phyloP scores from a whole-genome alignment of 2,888 invertebrate genomes.

The Temnothorax ravouxi region DNA sequence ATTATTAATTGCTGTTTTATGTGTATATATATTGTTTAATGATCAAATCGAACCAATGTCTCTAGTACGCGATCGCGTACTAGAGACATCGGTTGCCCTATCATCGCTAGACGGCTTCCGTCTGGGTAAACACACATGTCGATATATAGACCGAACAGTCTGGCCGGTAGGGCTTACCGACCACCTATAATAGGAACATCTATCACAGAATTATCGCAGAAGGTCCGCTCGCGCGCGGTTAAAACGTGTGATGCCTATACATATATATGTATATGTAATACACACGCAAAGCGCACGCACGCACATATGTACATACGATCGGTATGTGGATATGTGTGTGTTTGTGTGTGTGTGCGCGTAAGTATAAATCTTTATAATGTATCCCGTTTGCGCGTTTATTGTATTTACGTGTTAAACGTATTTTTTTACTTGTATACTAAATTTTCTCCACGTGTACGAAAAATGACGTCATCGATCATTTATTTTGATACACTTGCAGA shows the following conservation, averaged over 20 bases:
- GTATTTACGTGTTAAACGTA: constrained; percentile 11
- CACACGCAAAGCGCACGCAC: neutral
- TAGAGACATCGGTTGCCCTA: constrained; percentile 75
- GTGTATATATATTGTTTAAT: constrained; percentile 57
- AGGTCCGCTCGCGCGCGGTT: constrained; percentile 64
- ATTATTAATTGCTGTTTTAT: constrained; percentile 55
- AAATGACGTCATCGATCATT: no score
- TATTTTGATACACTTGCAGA: no score
- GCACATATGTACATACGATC: constrained; percentile 14
- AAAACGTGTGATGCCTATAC: constrained; percentile 57
- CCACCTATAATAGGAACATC: constrained; percentile 79
- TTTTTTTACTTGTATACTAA: neutral
- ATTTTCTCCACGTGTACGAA: no score
- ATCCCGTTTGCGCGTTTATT: constrained; percentile 35
- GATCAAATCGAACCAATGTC: constrained; percentile 54
- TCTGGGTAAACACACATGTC: constrained; percentile 85
- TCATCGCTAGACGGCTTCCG: constrained; percentile 83
- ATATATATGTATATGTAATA: neutral
- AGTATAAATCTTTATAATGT: constrained; percentile 39
- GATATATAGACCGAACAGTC: constrained; percentile 65
- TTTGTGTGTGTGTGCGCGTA: no score
- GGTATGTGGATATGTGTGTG: neutral
- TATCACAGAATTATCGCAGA: constrained; percentile 84
- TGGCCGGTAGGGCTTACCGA: constrained; percentile 73
- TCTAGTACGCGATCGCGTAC: constrained; percentile 52